These are phyloP conservation scores for Odiellus spinosus DNA, from an alignment of 2,888 invertebrate species.

Conservation along the genomic window DNA sequence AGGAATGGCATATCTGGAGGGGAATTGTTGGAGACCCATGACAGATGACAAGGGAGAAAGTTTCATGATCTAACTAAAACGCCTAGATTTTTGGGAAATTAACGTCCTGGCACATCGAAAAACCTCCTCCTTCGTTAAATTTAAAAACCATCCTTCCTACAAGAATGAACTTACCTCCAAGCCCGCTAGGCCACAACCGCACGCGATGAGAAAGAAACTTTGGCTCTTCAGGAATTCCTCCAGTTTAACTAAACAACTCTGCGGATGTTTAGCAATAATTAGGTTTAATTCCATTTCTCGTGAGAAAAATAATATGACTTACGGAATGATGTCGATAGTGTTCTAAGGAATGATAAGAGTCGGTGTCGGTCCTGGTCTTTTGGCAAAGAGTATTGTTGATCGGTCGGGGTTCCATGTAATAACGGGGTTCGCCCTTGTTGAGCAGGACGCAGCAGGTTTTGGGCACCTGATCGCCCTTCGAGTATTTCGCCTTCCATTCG, in stretches of 20 bases:
- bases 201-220: slow-evolving; percentile 17
- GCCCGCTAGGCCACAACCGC: slow-evolving; percentile 18
- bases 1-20: too few relatives aligned
- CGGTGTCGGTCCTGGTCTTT: not conserved
- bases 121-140: too few relatives aligned
- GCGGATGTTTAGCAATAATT: not conserved
- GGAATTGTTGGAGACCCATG: too few relatives aligned
- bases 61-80: too few relatives aligned
- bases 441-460: slow-evolving; percentile 18
- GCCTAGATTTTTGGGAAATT: too few relatives aligned
- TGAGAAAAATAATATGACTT: too few relatives aligned
- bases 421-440: slow-evolving; percentile 13
- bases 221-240: slow-evolving; percentile 17
- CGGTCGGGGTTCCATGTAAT: slow-evolving; percentile 18
- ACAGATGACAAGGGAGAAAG: too few relatives aligned
- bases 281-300: too few relatives aligned
- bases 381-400: slow-evolving; percentile 18
- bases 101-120: too few relatives aligned
- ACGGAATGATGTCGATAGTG: too few relatives aligned
- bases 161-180: slow-evolving; percentile 15
- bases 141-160: too few relatives aligned
- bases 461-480: slow-evolving; percentile 10
- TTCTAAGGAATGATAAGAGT: too few relatives aligned
- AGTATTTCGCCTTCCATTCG: slow-evolving; percentile 11
- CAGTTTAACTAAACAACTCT: slow-evolving; percentile 17